Conservation (phyloP, 2,888 invertebrate species). For the Campoplex nolae region DNA sequence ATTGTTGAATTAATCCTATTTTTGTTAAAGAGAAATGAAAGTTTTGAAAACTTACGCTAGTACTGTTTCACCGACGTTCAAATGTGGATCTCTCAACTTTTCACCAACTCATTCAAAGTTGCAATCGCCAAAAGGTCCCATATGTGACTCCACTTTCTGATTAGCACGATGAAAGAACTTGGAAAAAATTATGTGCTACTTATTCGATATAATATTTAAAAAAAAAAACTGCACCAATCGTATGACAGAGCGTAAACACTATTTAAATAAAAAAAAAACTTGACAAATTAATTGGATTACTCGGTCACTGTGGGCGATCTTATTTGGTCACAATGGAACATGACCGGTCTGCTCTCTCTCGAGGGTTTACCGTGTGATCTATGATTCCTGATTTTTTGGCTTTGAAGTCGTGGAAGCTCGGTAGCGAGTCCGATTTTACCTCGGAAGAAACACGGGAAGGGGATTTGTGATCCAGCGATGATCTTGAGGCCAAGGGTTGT, state of each 20-base stretch:
- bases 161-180: background rate
- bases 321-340: conserved; percentile 63
- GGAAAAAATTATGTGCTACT: background rate
- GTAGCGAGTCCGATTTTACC: conserved; percentile 58
- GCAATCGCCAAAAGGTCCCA: background rate
- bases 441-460: conserved; percentile 28
- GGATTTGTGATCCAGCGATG: conserved; percentile 67
- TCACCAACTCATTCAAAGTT: conserved; percentile 1
- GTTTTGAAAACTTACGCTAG: background rate
- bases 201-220: background rate
- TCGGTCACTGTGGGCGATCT: conserved; percentile 59
- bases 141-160: background rate
- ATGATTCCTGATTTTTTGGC: conserved; percentile 78
- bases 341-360: conserved; percentile 64
- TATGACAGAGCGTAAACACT: background rate
- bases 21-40: background rate
- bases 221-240: conserved; percentile 18
- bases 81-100: background rate
- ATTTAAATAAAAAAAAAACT: background rate
- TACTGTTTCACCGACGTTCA: background rate
- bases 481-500: conserved; percentile 70
- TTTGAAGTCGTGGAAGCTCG: conserved; percentile 60
- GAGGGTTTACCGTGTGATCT: conserved; percentile 74
- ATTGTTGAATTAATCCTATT: too few relatives aligned
- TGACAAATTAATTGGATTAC: background rate